Evolutionary conservation across 1,140 invertebrate species (phyloP), one percentile per base, ranked within the genome.

Genomic region (Apis dorsata): DNA sequence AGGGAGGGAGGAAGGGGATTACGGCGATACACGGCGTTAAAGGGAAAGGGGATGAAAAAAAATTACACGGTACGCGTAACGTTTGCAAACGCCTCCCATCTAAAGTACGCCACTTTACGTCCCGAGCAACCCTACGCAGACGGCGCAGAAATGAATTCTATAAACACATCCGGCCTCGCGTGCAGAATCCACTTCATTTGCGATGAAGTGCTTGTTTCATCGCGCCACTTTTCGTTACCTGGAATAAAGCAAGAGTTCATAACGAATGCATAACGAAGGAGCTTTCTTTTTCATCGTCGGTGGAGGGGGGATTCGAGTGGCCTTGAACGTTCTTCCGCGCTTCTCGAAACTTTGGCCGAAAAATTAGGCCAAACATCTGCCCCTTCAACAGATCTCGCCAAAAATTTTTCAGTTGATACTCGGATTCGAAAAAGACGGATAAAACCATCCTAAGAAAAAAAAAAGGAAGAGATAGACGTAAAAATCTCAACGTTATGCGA

Each of bases 141-240:
- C 15, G 65, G 59, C 24, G 57, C 57, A 69, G 63, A 55, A 82
- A 82, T 82, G 80, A 69, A 82, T 77, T 82, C 80, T 81, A 81
- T 81, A 81, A 81, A 81, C 73, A 76, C 63, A 81, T 81, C 73
- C 80, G 55, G 80, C 44, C 53, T 53, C 34, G 44, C 63, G 55
- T 44, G 73, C 63, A 57, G 44, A 68, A 76, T 81, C 73, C 63
- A 77, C 73, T 82, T 62, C 80, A 80, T 81, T 75, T 65, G 71
- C 79, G 60, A 75, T 28, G 28, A 28, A 81, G 60, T 59, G 71
- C 60, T 66, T 81, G 80, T 59, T 77, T 76, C 73, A 51, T 53
- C 74, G 65, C 44, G 55, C 55, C 57, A 77, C 28, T 69, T 51
- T 24, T 12, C 49, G 65, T 55, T 49, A 69, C 68, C 34, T 15